Evolutionary conservation across 2,113 vertebrate species (phyloP), one percentile per base, ranked within the genome.

Genomic region (Hydrolagus affinis): DNA sequence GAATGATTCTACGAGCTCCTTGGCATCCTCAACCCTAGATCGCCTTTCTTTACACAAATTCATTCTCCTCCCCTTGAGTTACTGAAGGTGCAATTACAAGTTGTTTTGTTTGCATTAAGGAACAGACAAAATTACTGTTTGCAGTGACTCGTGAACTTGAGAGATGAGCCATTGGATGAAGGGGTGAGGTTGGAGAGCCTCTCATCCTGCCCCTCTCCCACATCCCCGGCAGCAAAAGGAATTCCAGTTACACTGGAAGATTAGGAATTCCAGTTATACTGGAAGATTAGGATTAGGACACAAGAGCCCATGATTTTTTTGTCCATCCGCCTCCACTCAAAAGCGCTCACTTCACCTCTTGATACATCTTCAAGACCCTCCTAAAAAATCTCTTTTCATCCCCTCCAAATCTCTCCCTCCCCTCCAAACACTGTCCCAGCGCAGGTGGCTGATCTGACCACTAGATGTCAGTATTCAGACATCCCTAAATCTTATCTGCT

Each of bases 391-490:
- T 44, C 44, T 44, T 44, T 44, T 44, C 44, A 44, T 44, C 44
- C 1, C 44, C 44, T 44, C 44, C 44, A n/a, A n/a, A n/a, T n/a
- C n/a, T n/a, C 44, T 44, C 44, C 44, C 44, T 44, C 44, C 44
- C 6, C 44, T 44, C 44, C 44, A 44, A 44, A 3, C 44, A 44
- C 44, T 44, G 44, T n/a, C 44, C 44, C 44, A 44, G 44, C 44
- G 44, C 44, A 44, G 6, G 44, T 3, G 44, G 44, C 44, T 44
- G 44, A 44, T 44, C 10, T 30, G 60, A 28, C 62, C 78, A 83
- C 78, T 30, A 15, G 78, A 83, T 83, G 78, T 60, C 78, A 83
- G 78, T 28, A 83, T 28, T 28, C 28, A 62, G 2, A 80, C 77
- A 64, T 4, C n/a, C 25, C 64, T 7, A 78, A 15, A 32, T 17